Evolutionary conservation across 2,113 vertebrate species (phyloP).

Genomic region (Zootoca vivipara): DNA sequence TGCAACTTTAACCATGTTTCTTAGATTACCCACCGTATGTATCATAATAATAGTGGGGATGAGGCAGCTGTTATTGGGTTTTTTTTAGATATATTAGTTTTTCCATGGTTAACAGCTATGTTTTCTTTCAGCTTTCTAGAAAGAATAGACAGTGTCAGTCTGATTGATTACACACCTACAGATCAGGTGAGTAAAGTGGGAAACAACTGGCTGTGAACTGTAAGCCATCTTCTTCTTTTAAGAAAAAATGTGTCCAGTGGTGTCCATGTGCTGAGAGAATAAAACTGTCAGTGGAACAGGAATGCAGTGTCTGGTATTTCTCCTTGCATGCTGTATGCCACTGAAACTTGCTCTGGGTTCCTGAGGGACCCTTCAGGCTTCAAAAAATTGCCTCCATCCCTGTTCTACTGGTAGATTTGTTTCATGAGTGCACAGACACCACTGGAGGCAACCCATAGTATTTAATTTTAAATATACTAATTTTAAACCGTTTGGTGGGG

Average conservation of each 20-base stretch:
- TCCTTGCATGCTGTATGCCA: neutral
- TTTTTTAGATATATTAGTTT: neutral
- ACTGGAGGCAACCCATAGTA: neutral
- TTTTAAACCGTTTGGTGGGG: neutral
- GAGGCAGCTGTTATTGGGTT: neutral
- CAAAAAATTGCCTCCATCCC: neutral
- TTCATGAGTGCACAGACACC: neutral
- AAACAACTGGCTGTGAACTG: neutral
- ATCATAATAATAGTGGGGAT: neutral
- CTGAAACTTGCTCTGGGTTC: no score
- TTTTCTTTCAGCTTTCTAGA: constrained; percentile 92
- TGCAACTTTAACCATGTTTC: constrained; percentile 6
- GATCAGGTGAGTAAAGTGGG: constrained; percentile 87
- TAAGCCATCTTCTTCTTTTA: neutral
- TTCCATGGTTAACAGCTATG: constrained; percentile 31
- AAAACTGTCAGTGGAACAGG: no score
- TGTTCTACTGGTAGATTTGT: neutral
- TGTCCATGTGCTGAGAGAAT: no score
- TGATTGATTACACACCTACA: constrained; percentile 97
- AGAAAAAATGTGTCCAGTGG: no score
- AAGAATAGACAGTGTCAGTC: constrained; percentile 97
- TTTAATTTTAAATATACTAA: neutral
- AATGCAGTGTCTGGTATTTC: no score
- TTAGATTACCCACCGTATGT: neutral
- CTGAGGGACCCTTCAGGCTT: neutral